A percentile compares a stretch with the other conserved stretches of the same genome.
phyloP scores from a whole-genome alignment of 1,140 invertebrate genomes.

The Vollenhovia emeryi region DNA sequence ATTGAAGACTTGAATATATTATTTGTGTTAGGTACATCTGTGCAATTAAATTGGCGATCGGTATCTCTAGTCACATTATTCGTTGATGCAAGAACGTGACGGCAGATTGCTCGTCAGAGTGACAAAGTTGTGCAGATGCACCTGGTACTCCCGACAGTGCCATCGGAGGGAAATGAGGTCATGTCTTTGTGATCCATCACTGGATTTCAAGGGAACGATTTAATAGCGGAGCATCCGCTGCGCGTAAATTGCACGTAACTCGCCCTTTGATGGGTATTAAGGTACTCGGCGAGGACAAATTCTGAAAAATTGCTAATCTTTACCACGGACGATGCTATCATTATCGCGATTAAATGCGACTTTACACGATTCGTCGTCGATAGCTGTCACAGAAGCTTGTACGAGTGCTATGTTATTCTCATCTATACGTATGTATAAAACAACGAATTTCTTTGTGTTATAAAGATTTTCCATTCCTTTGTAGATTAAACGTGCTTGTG shows the following conservation, averaged over 20 bases:
- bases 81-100: conserved; percentile 42
- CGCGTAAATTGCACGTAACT: conserved; percentile 51
- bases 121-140: conserved; percentile 48
- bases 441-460: not conserved
- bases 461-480: not conserved
- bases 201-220: conserved; percentile 56
- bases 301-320: conserved; percentile 45
- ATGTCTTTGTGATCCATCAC: conserved; percentile 57
- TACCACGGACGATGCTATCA: not conserved
- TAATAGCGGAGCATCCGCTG: conserved; percentile 39
- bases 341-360: conserved; percentile 15
- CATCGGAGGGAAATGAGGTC: conserved; percentile 51
- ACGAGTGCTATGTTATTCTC: not conserved
- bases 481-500: too few relatives aligned
- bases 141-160: conserved; percentile 51
- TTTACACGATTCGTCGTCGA: not conserved
- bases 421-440: not conserved
- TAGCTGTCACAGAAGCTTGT: not conserved
- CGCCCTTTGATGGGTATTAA: conserved; percentile 48
- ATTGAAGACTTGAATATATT: not conserved
- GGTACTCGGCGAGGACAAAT: conserved; percentile 22
- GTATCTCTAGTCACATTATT: conserved; percentile 18
- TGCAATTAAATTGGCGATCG: conserved; percentile 35
- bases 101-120: conserved; percentile 46
- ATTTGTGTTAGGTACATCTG: conserved; percentile 20